Conservation (phyloP, 1,140 invertebrate species). For the Euwallacea similis region DNA sequence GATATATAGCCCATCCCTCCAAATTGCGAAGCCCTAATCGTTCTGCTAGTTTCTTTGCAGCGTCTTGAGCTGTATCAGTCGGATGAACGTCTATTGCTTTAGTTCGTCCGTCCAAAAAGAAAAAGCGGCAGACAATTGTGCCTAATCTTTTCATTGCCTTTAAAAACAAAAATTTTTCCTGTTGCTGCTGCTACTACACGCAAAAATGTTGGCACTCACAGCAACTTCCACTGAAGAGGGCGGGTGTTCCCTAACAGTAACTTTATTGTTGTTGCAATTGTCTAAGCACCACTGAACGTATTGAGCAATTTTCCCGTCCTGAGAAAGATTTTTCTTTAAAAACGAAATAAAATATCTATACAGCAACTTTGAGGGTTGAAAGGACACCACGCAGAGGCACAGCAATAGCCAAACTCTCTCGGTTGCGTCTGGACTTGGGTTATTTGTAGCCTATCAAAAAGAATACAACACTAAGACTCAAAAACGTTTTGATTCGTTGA, state of each 20-base stretch:
- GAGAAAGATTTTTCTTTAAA: constrained; percentile 70
- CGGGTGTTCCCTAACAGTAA: constrained; percentile 77
- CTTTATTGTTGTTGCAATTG: constrained; percentile 86
- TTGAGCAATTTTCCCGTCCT: constrained; percentile 74
- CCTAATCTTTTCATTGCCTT: constrained; percentile 87
- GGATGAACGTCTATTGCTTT: constrained; percentile 95
- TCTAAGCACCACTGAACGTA: constrained; percentile 94
- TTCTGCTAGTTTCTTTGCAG: constrained; percentile 84
- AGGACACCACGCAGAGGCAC: constrained; percentile 86
- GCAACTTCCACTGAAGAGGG: constrained; percentile 93
- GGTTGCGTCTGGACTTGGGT: constrained; percentile 77
- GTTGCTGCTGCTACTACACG: background rate
- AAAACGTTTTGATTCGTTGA: background rate
- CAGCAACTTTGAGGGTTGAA: constrained; percentile 87
- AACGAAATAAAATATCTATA: constrained; percentile 80
- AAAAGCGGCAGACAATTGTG: constrained; percentile 92
- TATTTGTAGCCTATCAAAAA: constrained; percentile 74
- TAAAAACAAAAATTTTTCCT: constrained; percentile 30
- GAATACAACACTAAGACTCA: background rate
- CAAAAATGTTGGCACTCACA: constrained; percentile 58
- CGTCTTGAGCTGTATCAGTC: constrained; percentile 89
- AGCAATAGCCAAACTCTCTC: constrained; percentile 87
- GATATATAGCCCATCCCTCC: constrained; percentile 94
- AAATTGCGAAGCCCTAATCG: constrained; percentile 80
- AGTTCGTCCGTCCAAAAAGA: constrained; percentile 92